phyloP scores from a whole-genome alignment of 2,888 invertebrate genomes.

The Trypoxylon attenuatum region DNA sequence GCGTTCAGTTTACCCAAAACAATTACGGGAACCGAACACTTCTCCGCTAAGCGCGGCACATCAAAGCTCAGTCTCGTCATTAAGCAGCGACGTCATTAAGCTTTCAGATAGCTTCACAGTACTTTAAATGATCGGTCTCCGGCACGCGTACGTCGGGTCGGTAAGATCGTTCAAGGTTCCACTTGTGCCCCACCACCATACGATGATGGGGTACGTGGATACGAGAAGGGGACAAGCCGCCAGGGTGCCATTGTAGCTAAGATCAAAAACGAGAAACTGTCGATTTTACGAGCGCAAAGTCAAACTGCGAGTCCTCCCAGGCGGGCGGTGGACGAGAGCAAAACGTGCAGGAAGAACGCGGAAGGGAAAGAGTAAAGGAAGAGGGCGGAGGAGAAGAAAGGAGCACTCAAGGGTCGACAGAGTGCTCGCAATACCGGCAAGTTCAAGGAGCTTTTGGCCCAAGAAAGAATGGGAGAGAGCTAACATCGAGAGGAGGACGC shows the following conservation, averaged over 20 bases:
- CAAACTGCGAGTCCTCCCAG: not conserved
- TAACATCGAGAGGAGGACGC: constrained; percentile 18
- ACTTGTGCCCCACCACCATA: constrained; percentile 17
- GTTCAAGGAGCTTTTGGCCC: constrained; percentile 46
- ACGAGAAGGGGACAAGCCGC: no score
- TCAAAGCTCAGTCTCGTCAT: constrained; percentile 48
- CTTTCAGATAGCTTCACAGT: constrained; percentile 44
- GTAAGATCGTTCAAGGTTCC: constrained; percentile 14
- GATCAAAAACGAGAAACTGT: constrained; percentile 60
- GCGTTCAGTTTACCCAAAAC: constrained; percentile 51
- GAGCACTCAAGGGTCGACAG: constrained; percentile 27
- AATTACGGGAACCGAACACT: constrained; percentile 49
- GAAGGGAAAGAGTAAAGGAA: no score
- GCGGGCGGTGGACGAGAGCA: not conserved
- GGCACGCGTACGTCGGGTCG: constrained; percentile 35
- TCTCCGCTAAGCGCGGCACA: constrained; percentile 35
- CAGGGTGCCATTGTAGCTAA: constrained; percentile 61
- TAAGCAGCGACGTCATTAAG: constrained; percentile 53
- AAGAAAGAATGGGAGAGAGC: constrained; percentile 34
- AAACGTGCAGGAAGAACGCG: no score
- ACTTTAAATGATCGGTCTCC: constrained; percentile 44
- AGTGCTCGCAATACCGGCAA: constrained; percentile 30
- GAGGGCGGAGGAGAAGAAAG: constrained; percentile 26
- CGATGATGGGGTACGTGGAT: no score
- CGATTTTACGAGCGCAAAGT: constrained; percentile 39